Percentiles rank a stretch among this genome's conserved stretches.
These are phyloP conservation scores for Melopsittacus undulatus DNA, from an alignment of 2,797 vertebrate genomes.

Conservation along the genomic window DNA sequence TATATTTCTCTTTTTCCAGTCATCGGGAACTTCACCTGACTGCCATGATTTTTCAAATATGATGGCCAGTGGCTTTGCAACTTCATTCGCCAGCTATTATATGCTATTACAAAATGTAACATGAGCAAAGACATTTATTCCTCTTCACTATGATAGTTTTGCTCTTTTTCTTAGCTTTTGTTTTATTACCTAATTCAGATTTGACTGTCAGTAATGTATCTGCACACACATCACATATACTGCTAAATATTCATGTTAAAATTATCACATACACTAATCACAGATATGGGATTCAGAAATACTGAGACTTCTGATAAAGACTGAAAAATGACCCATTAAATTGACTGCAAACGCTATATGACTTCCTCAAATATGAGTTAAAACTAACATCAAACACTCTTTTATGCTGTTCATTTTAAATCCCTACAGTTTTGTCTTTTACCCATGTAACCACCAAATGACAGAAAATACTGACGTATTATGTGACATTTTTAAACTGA, in stretches of 20 bases:
- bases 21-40: too few species aligned
- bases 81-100: too few species aligned
- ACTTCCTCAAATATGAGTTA: background rate
- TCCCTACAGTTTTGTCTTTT: background rate
- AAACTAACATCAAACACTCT: background rate
- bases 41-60: too few species aligned
- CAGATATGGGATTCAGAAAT: background rate
- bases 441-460: background rate
- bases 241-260: background rate
- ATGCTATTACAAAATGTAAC: background rate
- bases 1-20: too few species aligned
- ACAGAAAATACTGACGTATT: background rate
- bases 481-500: conserved; percentile 4
- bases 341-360: background rate
- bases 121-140: background rate
- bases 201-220: background rate
- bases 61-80: too few species aligned
- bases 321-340: background rate
- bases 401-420: background rate
- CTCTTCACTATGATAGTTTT: background rate
- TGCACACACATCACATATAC: background rate
- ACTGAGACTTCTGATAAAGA: background rate
- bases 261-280: background rate
- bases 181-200: background rate
- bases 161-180: background rate